Base-by-base conservation (phyloP, 1,140 invertebrate genomes). In the Parapsyche elsis region DNA sequence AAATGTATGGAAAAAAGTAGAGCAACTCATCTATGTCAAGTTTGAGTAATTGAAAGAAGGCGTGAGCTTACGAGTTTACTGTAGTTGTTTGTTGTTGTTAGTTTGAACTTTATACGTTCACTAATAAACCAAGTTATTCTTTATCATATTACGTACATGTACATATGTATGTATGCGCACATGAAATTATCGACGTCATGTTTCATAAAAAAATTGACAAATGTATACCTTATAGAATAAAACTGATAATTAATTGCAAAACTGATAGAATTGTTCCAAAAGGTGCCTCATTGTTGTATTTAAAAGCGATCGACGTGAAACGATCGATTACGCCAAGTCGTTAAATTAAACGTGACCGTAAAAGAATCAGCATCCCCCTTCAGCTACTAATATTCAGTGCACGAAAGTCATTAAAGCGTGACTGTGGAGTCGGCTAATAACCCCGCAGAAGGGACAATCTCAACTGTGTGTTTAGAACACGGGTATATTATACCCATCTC, bases 381-480 rank as follows among this genome's bases (percentile, higher is more conserved):
- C 16, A 1, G 57, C 9, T 61, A 5, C 5, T 61, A 61, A 19
- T 61, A 61, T 61, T 61, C 57, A 21, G 57, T 61, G 57, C 57
- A 61, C 57, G 57, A 61, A 61, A 19, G 57, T 61, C 57, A 61
- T 61, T 61, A 61, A 61, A 61, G 57, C 57, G 57, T 16, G 57
- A 61, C 57, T 61, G 30, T 38, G n/a, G 57, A 61, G 57, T 16
- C 9, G 16, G 57, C 57, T 61, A 61, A 61, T 61, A 61, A 61
- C 57, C 57, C 21, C 16, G 57, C 9, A 9, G 57, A 38, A 38
- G 30, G 30, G 30, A 1, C 30, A 1, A 38, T 38, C 30, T 38
- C 30, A 38, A 38, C 30, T 38, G 30, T 38, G 30, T 7, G 1
- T 7, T 38, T 38, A 38, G 30, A 4, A 38, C n/a, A n/a, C n/a